A percentile compares a stretch with the other conserved stretches of the same genome.
phyloP scores from a whole-genome alignment of 2,888 invertebrate species.

The Platycheirus rosarum region DNA sequence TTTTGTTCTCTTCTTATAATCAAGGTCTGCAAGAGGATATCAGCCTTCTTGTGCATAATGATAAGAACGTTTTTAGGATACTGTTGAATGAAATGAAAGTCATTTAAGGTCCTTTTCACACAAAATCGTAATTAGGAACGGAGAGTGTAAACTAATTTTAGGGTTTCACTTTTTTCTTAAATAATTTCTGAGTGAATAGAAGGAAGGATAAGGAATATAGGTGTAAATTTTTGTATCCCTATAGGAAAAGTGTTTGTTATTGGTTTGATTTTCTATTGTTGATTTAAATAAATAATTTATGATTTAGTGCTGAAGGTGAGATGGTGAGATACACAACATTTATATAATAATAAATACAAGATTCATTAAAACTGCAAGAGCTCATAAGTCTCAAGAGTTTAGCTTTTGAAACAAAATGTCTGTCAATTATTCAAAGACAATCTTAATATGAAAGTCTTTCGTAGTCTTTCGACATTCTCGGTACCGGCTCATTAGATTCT shows the following conservation, averaged over 20 bases:
- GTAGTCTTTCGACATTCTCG: no score
- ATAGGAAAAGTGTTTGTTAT: constrained; percentile 14
- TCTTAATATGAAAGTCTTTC: no score
- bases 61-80: constrained; percentile 34
- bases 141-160: constrained; percentile 54
- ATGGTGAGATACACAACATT: no score
- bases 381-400: no score
- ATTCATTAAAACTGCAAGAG: no score
- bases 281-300: no score
- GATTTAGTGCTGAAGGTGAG: no score
- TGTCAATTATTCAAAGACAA: no score
- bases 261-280: neutral
- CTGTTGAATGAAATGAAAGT: constrained; percentile 61
- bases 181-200: constrained; percentile 38
- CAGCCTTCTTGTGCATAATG: neutral
- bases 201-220: neutral
- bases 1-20: constrained; percentile 13
- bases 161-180: constrained; percentile 60
- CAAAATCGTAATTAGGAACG: constrained; percentile 52
- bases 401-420: no score
- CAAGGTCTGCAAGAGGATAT: neutral
- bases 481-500: no score
- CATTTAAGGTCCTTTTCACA: constrained; percentile 42
- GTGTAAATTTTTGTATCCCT: constrained; percentile 2
- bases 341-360: no score